phyloP scores from a whole-genome alignment of 2,888 invertebrate genomes.

The Cantharis rustica region DNA sequence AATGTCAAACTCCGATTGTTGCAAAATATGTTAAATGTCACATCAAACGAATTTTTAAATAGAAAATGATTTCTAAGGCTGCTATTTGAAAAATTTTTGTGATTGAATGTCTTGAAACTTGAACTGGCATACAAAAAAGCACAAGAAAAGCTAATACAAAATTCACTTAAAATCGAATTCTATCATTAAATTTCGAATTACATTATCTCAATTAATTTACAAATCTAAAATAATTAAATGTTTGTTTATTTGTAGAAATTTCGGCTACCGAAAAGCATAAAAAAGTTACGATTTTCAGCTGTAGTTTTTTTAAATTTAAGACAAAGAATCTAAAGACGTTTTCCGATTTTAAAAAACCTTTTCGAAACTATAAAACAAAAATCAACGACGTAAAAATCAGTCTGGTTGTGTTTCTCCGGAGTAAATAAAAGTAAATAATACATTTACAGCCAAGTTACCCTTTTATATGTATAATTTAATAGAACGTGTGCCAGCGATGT shows the following conservation, averaged over 20 bases:
- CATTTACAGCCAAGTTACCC: neutral
- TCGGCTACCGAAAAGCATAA: neutral
- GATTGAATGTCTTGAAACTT: no score
- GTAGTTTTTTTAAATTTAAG: neutral
- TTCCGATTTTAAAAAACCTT: neutral
- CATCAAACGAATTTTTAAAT: no score
- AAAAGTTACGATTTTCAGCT: neutral
- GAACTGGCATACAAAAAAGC: no score
- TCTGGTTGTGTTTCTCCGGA: neutral
- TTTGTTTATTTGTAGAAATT: neutral
- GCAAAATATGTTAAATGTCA: no score
- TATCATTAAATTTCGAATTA: no score
- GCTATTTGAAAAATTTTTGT: no score
- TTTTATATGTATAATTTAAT: neutral
- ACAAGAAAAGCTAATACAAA: no score
- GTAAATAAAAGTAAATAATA: neutral
- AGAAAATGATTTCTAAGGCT: no score
- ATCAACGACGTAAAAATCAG: neutral
- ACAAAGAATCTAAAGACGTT: neutral
- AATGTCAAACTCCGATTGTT: no score
- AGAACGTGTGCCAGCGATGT: neutral
- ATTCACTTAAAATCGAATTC: no score
- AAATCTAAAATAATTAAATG: no score
- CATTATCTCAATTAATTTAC: no score
- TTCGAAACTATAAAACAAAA: neutral